Base-by-base conservation (phyloP, 1,140 invertebrate genomes). In the Nephila pilipes region DNA sequence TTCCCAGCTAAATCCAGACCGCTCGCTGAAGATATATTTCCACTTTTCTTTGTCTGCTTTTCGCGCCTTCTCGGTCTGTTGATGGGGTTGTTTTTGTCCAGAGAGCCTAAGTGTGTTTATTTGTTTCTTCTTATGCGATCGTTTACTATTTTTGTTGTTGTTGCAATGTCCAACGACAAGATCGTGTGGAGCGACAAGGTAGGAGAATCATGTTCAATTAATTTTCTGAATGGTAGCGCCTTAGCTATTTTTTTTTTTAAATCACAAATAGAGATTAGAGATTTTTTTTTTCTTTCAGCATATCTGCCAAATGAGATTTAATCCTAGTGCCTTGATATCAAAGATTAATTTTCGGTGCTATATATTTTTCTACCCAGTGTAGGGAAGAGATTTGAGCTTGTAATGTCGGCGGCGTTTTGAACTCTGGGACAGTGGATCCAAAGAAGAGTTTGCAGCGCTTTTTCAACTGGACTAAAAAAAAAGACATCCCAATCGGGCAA, bases 31-130 rank as follows among this genome's bases (percentile, higher is more conserved):
- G 46, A 69, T 69, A 10, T 63, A 29, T 69, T 69, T 69, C 63
- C 32, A 29, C 25, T 69, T 69, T 69, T 29, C 29, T 69, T 69
- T 69, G 12, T 32, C 29, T 32, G 25, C 29, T 69, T 29, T 69
- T 69, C 65, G 65, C 65, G 29, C 65, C 65, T 69, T 69, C 32
- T 69, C 29, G 14, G 65, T 25, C 25, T 69, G 65, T 69, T 69
- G 65, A 69, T 69, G 65, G 65, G 65, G 65, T 69, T 69, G 32
- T 69, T 69, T 69, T 69, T 69, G 65, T 69, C 65, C 65, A 14
- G 29, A 25, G 29, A 29, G 25, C 65, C 29, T 16, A 32, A 69
- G 65, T 69, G 65, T 69, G 65, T 69, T 69, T 69, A 69, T 69
- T 69, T 69, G 65, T 69, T 69, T 29, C 25, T 32, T 29, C 25